Conservation (phyloP, 2,888 invertebrate species). For the Xylota segnis region DNA sequence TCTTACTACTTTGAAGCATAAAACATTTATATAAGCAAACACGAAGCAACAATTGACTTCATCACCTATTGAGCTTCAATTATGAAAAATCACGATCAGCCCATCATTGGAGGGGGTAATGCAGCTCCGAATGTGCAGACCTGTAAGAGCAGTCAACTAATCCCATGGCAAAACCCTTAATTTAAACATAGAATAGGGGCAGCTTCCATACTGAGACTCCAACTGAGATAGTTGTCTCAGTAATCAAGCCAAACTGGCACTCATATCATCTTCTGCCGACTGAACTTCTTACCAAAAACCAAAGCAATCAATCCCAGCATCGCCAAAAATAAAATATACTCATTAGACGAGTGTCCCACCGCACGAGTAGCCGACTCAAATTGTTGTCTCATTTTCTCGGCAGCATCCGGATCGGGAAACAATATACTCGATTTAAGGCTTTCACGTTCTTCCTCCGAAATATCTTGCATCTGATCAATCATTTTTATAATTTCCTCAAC, state of each 20-base stretch:
- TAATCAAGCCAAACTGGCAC: background rate
- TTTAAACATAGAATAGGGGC: no score
- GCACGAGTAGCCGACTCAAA: conserved; percentile 34
- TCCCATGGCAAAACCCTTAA: no score
- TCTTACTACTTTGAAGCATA: no score
- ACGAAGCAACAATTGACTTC: no score
- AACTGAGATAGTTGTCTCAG: background rate
- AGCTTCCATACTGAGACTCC: no score
- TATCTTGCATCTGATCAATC: conserved; percentile 86
- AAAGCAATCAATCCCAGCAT: conserved; percentile 83
- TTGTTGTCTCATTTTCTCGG: conserved; percentile 79
- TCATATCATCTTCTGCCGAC: background rate
- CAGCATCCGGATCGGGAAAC: conserved; percentile 83
- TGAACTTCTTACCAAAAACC: conserved; percentile 83
- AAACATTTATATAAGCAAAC: no score
- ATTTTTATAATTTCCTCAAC: conserved; percentile 86
- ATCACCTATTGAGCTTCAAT: no score
- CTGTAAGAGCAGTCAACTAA: no score
- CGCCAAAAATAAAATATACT: conserved; percentile 82
- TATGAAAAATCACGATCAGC: no score
- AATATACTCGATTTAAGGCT: conserved; percentile 86
- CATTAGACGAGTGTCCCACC: conserved; percentile 78
- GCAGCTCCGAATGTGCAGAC: no score
- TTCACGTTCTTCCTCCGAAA: conserved; percentile 88
- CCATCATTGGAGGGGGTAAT: no score